Evolutionary conservation across 2,113 vertebrate genomes (phyloP).

Genomic region (Stercorarius parasiticus): DNA sequence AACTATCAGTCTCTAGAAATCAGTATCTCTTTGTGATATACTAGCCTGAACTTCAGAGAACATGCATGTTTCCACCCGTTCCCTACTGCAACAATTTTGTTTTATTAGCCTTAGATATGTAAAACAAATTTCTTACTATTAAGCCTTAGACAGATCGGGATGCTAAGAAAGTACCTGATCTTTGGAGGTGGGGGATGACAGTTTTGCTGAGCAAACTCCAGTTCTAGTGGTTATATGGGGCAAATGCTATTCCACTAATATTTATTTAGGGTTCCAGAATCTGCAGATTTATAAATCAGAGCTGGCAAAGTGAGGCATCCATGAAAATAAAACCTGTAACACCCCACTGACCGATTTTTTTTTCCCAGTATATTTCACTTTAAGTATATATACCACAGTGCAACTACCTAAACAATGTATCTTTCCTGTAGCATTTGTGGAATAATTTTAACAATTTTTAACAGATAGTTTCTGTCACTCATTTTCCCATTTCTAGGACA

Average conservation of each 20-base stretch:
- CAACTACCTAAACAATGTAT: neutral
- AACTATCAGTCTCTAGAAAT: neutral
- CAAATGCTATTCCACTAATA: neutral
- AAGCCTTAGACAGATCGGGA: neutral
- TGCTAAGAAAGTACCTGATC: neutral
- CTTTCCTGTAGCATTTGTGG: neutral
- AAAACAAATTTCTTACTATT: neutral
- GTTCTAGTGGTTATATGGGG: neutral
- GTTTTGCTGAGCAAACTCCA: neutral
- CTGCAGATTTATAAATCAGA: neutral
- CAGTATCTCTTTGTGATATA: neutral
- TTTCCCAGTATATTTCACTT: neutral
- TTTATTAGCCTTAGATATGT: neutral
- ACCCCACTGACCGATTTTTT: neutral
- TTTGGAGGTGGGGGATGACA: neutral
- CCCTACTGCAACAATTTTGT: neutral
- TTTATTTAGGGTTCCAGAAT: neutral
- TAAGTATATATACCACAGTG: neutral
- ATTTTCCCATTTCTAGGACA: neutral
- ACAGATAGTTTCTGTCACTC: constrained; percentile 9
- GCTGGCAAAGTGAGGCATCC: neutral
- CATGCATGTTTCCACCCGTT: neutral
- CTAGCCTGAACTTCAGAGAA: constrained; percentile 7
- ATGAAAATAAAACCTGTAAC: neutral
- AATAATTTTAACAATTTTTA: constrained; percentile 3